Evolutionary conservation across 2,888 invertebrate genomes (phyloP).

Genomic region (Synanthedon formicaeformis): DNA sequence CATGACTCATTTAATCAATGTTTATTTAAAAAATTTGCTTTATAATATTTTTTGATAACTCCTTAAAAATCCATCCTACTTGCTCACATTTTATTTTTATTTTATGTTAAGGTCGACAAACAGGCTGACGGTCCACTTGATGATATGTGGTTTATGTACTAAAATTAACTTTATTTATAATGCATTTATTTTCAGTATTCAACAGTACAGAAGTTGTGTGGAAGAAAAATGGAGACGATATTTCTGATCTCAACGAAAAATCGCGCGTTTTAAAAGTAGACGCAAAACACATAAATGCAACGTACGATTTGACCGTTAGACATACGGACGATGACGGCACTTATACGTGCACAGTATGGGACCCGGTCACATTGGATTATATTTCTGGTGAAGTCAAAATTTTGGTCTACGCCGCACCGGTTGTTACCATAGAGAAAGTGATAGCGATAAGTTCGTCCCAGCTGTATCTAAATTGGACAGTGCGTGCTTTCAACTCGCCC

Average conservation of each 20-base stretch:
- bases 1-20: too few relatives aligned
- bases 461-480: slow-evolving; percentile 86
- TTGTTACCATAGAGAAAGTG: slow-evolving; percentile 76
- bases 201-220: slow-evolving; percentile 42
- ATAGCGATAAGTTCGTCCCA: slow-evolving; percentile 81
- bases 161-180: not conserved
- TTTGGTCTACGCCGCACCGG: slow-evolving; percentile 77
- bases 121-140: too few relatives aligned
- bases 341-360: slow-evolving; percentile 45
- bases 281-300: slow-evolving; percentile 71
- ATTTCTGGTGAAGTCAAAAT: slow-evolving; percentile 58
- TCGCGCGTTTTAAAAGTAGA: slow-evolving; percentile 31
- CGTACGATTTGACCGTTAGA: slow-evolving; percentile 54
- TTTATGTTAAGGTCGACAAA: too few relatives aligned
- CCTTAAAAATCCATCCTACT: too few relatives aligned
- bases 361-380: slow-evolving; percentile 35
- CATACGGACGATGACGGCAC: slow-evolving; percentile 78
- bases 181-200: slow-evolving; percentile 31
- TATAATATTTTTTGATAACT: too few relatives aligned
- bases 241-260: slow-evolving; percentile 7
- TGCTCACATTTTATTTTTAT: too few relatives aligned
- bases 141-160: not conserved
- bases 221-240: slow-evolving; percentile 28
- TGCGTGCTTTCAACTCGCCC: slow-evolving; percentile 80
- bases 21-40: too few relatives aligned